A percentile compares a stretch with the other conserved stretches of the same genome.
phyloP scores from a whole-genome alignment of 2,888 invertebrate species.

The Cinara cedri region DNA sequence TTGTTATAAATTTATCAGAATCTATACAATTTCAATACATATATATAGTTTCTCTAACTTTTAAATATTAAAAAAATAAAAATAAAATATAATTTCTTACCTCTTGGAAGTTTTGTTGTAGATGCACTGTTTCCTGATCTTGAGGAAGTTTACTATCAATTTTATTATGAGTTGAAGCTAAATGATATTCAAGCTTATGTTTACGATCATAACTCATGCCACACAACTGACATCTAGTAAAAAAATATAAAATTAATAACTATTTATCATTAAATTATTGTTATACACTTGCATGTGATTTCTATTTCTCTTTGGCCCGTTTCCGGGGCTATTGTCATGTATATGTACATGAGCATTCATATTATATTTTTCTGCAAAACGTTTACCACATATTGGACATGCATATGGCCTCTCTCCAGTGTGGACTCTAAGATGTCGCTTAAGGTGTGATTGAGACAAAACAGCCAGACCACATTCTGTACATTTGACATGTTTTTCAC shows the following conservation, averaged over 20 bases:
- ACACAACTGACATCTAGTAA: conserved; percentile 57
- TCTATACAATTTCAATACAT: too few relatives aligned
- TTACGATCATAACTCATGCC: conserved; percentile 58
- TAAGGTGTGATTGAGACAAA: conserved; percentile 59
- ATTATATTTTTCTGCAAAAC: conserved; percentile 59
- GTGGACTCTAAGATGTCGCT: conserved; percentile 58
- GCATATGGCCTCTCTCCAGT: conserved; percentile 59
- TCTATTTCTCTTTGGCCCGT: conserved; percentile 56
- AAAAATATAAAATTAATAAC: background rate
- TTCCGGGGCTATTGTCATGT: conserved; percentile 56
- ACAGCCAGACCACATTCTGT: conserved; percentile 59
- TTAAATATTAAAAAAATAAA: background rate
- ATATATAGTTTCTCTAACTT: too few relatives aligned
- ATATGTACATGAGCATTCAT: conserved; percentile 59
- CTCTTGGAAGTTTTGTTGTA: conserved; percentile 46
- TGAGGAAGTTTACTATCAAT: conserved; percentile 43
- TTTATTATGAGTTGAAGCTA: conserved; percentile 57
- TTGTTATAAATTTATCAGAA: too few relatives aligned
- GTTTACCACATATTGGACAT: conserved; percentile 59
- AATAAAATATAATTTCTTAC: conserved; percentile 19
- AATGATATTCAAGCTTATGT: conserved; percentile 58
- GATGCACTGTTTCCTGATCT: conserved; percentile 20
- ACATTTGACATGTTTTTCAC: conserved; percentile 59
- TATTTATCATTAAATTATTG: background rate
- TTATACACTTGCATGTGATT: conserved; percentile 56